Evolutionary conservation across 2,113 vertebrate species (phyloP).

Genomic region (Recurvirostra avosetta): DNA sequence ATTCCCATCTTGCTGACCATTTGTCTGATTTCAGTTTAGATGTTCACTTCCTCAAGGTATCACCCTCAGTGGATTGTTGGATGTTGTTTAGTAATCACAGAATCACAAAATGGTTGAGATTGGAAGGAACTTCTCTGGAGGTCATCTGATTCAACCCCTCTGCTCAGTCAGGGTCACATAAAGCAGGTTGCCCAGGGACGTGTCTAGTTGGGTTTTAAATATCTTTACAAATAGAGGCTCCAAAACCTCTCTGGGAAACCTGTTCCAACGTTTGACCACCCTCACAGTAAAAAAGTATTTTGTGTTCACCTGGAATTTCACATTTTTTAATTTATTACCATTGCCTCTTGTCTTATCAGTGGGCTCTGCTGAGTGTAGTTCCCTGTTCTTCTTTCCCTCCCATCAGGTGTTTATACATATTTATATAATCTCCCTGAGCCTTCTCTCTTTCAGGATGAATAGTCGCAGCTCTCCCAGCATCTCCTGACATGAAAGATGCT

Average conservation of each 20-base stretch:
- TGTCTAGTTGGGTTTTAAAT: not conserved
- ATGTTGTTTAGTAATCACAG: not conserved
- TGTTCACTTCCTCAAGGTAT: not conserved
- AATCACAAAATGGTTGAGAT: not conserved
- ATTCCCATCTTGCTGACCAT: not conserved
- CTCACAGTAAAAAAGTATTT: not conserved
- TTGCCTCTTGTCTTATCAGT: not conserved
- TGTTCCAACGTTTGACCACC: not conserved
- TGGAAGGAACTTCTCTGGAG: not conserved
- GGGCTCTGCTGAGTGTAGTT: not conserved
- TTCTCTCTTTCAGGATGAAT: not conserved
- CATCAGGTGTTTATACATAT: not conserved
- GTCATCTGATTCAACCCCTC: not conserved
- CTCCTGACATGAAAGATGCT: not conserved
- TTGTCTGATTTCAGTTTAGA: not conserved
- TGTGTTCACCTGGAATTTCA: not conserved
- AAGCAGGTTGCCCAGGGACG: not conserved
- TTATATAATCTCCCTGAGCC: not conserved
- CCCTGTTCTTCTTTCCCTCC: not conserved
- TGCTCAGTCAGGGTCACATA: not conserved
- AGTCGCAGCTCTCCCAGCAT: not conserved
- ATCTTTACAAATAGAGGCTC: not conserved
- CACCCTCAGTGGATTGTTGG: not conserved
- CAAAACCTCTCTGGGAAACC: not conserved
- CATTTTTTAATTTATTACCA: not conserved